These are phyloP conservation scores for Rhamnusium bicolor DNA, from an alignment of 2,888 invertebrate species.

Conservation along the genomic window DNA sequence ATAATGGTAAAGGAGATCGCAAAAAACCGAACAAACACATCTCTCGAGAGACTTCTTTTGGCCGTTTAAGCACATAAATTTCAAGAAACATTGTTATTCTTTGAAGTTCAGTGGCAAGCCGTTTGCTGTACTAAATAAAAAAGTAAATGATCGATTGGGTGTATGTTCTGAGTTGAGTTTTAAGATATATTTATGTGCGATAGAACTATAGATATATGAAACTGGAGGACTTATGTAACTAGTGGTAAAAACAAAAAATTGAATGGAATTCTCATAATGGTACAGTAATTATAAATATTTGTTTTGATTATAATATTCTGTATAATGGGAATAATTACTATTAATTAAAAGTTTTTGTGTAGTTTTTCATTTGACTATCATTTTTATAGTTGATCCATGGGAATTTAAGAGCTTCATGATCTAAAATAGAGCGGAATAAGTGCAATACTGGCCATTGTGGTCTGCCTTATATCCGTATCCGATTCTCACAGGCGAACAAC, in stretches of 20 bases:
- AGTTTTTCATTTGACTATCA: not conserved
- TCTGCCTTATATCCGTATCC: not conserved
- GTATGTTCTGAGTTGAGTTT: not conserved
- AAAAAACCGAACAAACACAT: not conserved
- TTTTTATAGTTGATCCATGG: not conserved
- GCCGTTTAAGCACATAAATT: not conserved
- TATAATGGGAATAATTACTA: too few species aligned
- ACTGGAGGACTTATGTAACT: not conserved
- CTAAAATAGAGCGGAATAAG: not conserved
- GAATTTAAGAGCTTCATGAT: not conserved
- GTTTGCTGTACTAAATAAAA: not conserved
- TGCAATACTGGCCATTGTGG: not conserved
- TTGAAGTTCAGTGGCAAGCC: not conserved
- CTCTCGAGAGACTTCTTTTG: not conserved
- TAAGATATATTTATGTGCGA: not conserved
- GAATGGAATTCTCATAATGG: not conserved
- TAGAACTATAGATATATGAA: not conserved
- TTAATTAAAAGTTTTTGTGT: too few species aligned
- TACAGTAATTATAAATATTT: not conserved
- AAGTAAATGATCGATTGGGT: not conserved
- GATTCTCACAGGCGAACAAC: not conserved
- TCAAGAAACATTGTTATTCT: conserved; percentile 9
- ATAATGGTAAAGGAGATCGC: not conserved
- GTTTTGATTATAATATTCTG: too few species aligned
- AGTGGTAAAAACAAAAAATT: not conserved